These are phyloP conservation scores for Zaprionus ghesquierei DNA, from an alignment of 1,140 invertebrate genomes.

Conservation along the genomic window DNA sequence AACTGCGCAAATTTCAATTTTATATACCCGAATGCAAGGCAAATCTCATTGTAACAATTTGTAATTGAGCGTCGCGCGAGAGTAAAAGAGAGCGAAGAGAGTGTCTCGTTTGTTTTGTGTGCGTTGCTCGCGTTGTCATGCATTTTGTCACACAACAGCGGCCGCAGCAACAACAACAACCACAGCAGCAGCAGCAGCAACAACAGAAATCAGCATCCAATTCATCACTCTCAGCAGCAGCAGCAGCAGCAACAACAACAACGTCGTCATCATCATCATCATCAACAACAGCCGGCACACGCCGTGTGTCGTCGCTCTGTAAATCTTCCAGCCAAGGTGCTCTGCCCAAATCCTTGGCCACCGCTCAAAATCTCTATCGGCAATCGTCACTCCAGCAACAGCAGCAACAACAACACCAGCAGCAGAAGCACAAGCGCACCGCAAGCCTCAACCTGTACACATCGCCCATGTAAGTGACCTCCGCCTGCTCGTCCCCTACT, in stretches of 20 bases:
- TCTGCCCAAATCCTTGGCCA: slow-evolving; percentile 69
- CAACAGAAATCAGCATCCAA: slow-evolving; percentile 52
- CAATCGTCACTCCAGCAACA: slow-evolving; percentile 41
- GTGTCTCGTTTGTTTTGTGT: slow-evolving; percentile 30
- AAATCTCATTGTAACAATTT: slow-evolving; percentile 39
- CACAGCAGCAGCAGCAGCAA: slow-evolving; percentile 24
- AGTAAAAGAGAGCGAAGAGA: not conserved
- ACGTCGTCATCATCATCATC: too few relatives aligned
- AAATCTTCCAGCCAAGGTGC: slow-evolving; percentile 72
- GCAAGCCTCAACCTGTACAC: slow-evolving; percentile 55
- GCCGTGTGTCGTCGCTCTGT: slow-evolving; percentile 49
- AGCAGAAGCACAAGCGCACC: slow-evolving; percentile 64
- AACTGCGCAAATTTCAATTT: slow-evolving; percentile 24
- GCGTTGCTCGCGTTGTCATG: slow-evolving; percentile 66
- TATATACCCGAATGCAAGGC: slow-evolving; percentile 30
- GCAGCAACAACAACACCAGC: slow-evolving; percentile 32
- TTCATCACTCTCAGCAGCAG: slow-evolving; percentile 24
- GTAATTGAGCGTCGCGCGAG: slow-evolving; percentile 12
- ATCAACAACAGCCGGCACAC: slow-evolving; percentile 47
- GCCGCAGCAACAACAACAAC: slow-evolving; percentile 57
- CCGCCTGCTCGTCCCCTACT: slow-evolving; percentile 17
- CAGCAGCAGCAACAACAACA: slow-evolving; percentile 42
- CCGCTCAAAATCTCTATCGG: slow-evolving; percentile 56
- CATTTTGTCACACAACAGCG: slow-evolving; percentile 76
- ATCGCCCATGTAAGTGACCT: slow-evolving; percentile 65